A percentile compares a stretch with the other conserved stretches of the same genome.
Evolutionary conservation across 2,797 vertebrate genomes (phyloP).

Genomic region (Cryptoblepharus egeriae): DNA sequence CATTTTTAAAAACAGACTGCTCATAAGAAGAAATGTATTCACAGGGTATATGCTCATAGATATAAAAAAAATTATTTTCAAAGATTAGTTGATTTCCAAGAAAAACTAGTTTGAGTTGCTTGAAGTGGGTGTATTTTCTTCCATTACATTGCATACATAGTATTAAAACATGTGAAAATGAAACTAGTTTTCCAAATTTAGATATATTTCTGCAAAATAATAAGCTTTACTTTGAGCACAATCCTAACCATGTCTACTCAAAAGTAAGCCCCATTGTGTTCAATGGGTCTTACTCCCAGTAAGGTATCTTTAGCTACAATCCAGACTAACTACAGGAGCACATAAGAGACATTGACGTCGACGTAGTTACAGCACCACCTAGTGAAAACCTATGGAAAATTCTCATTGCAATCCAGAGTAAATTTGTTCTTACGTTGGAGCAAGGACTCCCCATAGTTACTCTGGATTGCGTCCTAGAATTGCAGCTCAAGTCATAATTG

Average conservation of each 20-base stretch:
- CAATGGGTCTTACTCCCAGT: no score
- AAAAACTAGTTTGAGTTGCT: neutral
- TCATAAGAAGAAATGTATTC: neutral
- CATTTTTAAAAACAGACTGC: neutral
- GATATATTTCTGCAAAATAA: conserved; percentile 42
- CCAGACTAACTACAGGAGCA: no score
- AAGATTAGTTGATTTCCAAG: neutral
- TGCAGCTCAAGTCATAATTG: conserved; percentile 69
- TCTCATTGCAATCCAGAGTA: no score
- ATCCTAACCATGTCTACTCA: no score
- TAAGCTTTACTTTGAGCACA: conserved; percentile 71
- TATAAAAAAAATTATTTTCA: neutral
- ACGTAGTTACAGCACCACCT: no score
- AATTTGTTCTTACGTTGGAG: no score
- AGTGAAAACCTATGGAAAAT: no score
- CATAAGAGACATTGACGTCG: no score
- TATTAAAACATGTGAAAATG: neutral
- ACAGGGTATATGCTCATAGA: neutral
- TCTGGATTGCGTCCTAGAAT: no score
- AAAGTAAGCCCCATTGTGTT: no score
- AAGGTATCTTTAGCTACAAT: no score
- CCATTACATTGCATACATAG: neutral
- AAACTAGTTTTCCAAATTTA: neutral
- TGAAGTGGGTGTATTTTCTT: neutral
- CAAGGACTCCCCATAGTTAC: no score